Conservation (phyloP, 2,797 vertebrate genomes). For the Alcedo atthis region DNA sequence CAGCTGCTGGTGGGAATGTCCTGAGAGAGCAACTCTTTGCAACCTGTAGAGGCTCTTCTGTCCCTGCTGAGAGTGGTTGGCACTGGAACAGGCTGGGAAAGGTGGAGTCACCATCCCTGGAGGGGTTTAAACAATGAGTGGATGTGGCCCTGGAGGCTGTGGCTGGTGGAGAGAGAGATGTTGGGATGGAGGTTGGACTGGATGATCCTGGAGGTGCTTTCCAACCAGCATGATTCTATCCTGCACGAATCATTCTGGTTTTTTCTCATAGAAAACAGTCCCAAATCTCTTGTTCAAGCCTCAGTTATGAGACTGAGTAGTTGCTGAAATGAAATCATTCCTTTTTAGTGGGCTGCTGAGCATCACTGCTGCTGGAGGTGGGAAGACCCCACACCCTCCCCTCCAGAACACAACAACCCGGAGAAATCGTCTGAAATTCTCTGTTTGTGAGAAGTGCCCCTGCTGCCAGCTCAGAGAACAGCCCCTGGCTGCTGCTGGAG, state of each 20-base stretch:
- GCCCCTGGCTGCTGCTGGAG: neutral
- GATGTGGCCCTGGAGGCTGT: too few species aligned
- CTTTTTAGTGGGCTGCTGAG: neutral
- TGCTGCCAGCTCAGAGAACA: neutral
- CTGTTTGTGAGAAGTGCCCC: neutral
- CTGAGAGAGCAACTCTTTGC: neutral
- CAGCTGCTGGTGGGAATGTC: neutral
- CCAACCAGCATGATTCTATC: neutral
- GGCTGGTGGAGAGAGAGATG: too few species aligned
- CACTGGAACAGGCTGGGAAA: too few species aligned
- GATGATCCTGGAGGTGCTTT: too few species aligned
- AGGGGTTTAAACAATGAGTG: too few species aligned
- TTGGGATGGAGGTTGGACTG: too few species aligned
- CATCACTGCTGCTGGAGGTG: fast-evolving
- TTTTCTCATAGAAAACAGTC: neutral
- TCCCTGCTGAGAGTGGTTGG: too few species aligned
- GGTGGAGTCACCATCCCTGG: too few species aligned
- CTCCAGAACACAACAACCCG: neutral
- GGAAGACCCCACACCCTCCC: neutral
- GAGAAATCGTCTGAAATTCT: neutral
- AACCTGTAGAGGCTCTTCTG: too few species aligned
- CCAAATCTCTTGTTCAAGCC: neutral
- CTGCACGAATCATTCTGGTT: neutral
- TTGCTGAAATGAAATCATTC: neutral
- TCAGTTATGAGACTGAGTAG: neutral